A percentile compares a stretch with the other conserved stretches of the same genome.
phyloP scores from a whole-genome alignment of 2,888 invertebrate species.

The Camptogramma bilineatum region DNA sequence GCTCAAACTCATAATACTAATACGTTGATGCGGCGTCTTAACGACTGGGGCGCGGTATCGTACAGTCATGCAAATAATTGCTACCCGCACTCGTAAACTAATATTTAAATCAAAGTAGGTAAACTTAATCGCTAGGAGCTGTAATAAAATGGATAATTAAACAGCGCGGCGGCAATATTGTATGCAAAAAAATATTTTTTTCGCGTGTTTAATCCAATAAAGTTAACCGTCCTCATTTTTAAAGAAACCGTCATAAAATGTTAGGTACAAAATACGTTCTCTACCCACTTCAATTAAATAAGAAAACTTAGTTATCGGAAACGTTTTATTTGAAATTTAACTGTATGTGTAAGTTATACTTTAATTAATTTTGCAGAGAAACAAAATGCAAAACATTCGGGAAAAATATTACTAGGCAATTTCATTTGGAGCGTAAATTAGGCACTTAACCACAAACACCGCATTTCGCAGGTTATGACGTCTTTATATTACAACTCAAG shows the following conservation, averaged over 20 bases:
- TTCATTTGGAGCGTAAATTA: conserved; percentile 19
- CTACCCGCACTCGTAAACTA: conserved; percentile 38
- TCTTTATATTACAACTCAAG: conserved; percentile 8
- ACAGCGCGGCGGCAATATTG: conserved; percentile 35
- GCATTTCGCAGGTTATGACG: conserved; percentile 32
- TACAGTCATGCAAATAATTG: conserved; percentile 61
- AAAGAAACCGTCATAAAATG: conserved; percentile 37
- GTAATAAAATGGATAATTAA: conserved; percentile 35
- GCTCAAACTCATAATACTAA: conserved; percentile 55
- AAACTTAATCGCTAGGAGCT: conserved; percentile 32
- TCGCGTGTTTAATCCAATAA: conserved; percentile 46
- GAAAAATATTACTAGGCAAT: conserved; percentile 14
- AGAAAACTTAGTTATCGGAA: neutral
- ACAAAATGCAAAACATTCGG: conserved; percentile 27
- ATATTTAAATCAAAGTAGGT: conserved; percentile 33
- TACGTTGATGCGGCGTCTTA: conserved; percentile 68
- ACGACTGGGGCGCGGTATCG: conserved; percentile 66
- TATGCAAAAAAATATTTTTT: conserved; percentile 48
- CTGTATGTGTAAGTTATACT: neutral
- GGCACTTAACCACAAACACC: conserved; percentile 18
- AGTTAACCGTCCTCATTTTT: conserved; percentile 42
- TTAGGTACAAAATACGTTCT: conserved; percentile 10
- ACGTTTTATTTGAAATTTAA: neutral
- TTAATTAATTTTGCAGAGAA: conserved; percentile 13
- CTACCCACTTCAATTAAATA: neutral